These are phyloP conservation scores for Monochamus saltuarius DNA, from an alignment of 1,140 invertebrate genomes.

Conservation along the genomic window DNA sequence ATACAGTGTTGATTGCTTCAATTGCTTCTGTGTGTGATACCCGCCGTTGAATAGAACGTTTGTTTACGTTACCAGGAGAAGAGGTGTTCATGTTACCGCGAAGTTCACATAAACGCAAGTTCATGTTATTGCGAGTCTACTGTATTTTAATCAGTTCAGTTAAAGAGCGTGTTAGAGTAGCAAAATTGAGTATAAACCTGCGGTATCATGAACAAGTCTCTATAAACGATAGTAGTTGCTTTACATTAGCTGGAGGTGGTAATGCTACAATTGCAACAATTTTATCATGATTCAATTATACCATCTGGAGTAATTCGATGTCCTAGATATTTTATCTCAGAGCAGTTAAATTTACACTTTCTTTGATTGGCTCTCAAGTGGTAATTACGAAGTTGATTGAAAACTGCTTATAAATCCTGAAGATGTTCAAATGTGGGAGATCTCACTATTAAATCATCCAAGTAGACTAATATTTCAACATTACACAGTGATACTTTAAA, in stretches of 20 bases:
- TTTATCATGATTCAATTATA: constrained; percentile 41
- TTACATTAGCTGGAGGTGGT: constrained; percentile 34
- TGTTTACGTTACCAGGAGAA: no score
- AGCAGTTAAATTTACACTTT: constrained; percentile 37
- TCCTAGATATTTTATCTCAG: constrained; percentile 34
- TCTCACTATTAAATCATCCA: constrained; percentile 17
- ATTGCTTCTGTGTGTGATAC: no score
- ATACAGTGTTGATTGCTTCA: no score
- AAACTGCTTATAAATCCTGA: not conserved
- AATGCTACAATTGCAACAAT: constrained; percentile 38
- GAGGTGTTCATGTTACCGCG: no score
- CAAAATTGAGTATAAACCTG: constrained; percentile 44
- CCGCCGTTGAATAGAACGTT: no score
- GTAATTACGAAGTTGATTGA: not conserved
- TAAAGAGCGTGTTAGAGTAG: constrained; percentile 42
- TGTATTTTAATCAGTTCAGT: constrained; percentile 44
- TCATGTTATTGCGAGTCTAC: no score
- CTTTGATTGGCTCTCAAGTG: constrained; percentile 38
- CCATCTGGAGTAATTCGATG: constrained; percentile 33
- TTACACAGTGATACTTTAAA: constrained; percentile 14
- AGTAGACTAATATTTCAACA: constrained; percentile 12
- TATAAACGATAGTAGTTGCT: constrained; percentile 46
- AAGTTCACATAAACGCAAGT: no score
- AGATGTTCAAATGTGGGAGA: constrained; percentile 13
- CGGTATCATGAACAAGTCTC: constrained; percentile 44